Conservation (phyloP, 1,140 invertebrate genomes). For the Drosophila ohnishii region DNA sequence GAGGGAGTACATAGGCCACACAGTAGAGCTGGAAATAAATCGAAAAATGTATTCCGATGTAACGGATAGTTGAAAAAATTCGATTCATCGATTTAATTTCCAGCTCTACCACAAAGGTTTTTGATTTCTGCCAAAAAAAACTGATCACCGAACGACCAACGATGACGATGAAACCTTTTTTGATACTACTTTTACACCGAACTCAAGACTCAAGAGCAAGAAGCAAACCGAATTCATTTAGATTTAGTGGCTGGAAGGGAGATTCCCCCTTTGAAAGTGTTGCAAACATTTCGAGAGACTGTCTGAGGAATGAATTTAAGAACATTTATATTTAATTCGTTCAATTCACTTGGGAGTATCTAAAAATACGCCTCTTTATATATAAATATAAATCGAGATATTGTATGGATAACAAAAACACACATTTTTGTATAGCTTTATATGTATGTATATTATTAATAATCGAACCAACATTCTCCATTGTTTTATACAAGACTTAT, state of each 20-base stretch:
- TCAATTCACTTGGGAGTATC: slow-evolving; percentile 44
- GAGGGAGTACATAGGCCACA: slow-evolving; percentile 35
- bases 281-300: slow-evolving; percentile 49
- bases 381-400: slow-evolving; percentile 38
- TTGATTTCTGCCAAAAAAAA: slow-evolving; percentile 25
- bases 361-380: slow-evolving; percentile 39
- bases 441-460: slow-evolving; percentile 60
- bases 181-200: slow-evolving; percentile 64
- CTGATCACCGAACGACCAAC: slow-evolving; percentile 52
- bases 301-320: slow-evolving; percentile 38
- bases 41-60: too few species aligned
- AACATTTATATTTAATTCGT: slow-evolving; percentile 27
- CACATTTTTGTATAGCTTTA: slow-evolving; percentile 73
- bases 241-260: slow-evolving; percentile 39
- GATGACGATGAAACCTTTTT: slow-evolving; percentile 65
- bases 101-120: slow-evolving; percentile 33
- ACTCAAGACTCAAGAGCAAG: slow-evolving; percentile 37
- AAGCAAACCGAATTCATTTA: slow-evolving; percentile 47
- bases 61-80: too few species aligned
- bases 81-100: too few species aligned
- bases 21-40: too few species aligned
- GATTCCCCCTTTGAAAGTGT: slow-evolving; percentile 21
- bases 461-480: slow-evolving; percentile 56
- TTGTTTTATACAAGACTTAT: slow-evolving; percentile 48
- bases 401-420: slow-evolving; percentile 36